phyloP scores from a whole-genome alignment of 2,113 vertebrate species.

The Megaceryle torquata region DNA sequence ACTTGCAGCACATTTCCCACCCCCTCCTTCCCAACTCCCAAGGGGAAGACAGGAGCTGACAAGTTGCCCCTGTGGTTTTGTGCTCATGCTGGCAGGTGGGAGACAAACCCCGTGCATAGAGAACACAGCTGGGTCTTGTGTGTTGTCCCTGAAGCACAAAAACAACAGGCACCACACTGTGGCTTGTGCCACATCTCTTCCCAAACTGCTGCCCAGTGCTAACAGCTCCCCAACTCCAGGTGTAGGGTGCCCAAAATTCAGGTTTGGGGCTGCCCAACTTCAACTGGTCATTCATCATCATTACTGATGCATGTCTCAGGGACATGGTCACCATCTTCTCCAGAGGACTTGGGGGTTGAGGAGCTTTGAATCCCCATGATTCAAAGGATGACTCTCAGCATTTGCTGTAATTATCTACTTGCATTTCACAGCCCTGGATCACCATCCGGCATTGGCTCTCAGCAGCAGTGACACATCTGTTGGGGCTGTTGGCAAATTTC shows the following conservation, averaged over 20 bases:
- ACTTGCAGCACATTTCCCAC: background rate
- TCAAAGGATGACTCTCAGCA: background rate
- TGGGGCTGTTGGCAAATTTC: conserved; percentile 2
- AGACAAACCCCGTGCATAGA: background rate
- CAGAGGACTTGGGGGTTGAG: background rate
- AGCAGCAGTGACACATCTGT: background rate
- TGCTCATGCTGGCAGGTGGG: background rate
- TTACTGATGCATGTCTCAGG: accelerated
- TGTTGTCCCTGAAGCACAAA: background rate
- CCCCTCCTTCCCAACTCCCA: background rate
- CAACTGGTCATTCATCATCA: background rate
- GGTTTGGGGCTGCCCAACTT: background rate
- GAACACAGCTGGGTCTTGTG: background rate
- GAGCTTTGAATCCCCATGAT: background rate
- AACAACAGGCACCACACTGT: background rate
- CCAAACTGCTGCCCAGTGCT: background rate
- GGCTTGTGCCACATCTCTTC: background rate
- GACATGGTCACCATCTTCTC: accelerated
- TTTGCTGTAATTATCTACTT: background rate
- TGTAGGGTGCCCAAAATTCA: background rate
- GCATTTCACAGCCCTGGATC: background rate
- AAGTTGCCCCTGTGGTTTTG: background rate
- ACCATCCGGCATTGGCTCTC: background rate
- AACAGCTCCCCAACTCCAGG: background rate
- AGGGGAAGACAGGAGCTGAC: background rate